Evolutionary conservation across 2,113 vertebrate genomes (phyloP).

Genomic region (Callipepla californica): DNA sequence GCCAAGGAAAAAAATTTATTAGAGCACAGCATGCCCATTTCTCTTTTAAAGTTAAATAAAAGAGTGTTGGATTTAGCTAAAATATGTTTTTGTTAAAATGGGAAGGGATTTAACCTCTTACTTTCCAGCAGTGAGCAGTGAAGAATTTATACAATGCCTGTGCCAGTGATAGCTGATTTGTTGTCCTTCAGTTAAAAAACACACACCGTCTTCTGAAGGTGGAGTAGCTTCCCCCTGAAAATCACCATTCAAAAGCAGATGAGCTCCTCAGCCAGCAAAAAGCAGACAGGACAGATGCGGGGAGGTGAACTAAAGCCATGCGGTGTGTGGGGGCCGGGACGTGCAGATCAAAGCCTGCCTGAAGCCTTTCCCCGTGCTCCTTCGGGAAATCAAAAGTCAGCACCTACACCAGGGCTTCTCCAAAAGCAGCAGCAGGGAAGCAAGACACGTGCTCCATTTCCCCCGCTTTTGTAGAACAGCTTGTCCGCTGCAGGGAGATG

Average conservation of each 20-base stretch:
- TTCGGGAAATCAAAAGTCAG: slow-evolving; percentile 2
- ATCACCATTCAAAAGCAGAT: slow-evolving; percentile 9
- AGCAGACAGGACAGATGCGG: neutral
- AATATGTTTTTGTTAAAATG: slow-evolving; percentile 13
- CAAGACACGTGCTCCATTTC: neutral
- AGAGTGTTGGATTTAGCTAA: neutral
- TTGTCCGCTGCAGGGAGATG: neutral
- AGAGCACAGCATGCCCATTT: neutral
- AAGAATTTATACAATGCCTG: neutral
- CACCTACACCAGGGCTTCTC: neutral
- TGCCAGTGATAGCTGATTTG: neutral
- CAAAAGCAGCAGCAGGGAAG: neutral
- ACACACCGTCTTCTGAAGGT: neutral
- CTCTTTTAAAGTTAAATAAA: slow-evolving; percentile 25
- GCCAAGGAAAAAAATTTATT: slow-evolving; percentile 71
- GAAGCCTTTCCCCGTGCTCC: neutral
- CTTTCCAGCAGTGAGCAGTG: neutral
- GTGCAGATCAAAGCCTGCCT: slow-evolving; percentile 46
- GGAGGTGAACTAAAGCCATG: neutral
- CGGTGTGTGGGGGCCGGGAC: neutral
- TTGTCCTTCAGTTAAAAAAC: neutral
- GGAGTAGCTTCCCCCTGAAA: neutral
- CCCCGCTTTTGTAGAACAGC: neutral
- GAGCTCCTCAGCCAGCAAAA: neutral
- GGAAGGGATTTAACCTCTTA: slow-evolving; percentile 22